Evolutionary conservation across 2,113 vertebrate genomes (phyloP), one percentile per base, ranked within the genome.

Genomic region (Dipodomys spectabilis): DNA sequence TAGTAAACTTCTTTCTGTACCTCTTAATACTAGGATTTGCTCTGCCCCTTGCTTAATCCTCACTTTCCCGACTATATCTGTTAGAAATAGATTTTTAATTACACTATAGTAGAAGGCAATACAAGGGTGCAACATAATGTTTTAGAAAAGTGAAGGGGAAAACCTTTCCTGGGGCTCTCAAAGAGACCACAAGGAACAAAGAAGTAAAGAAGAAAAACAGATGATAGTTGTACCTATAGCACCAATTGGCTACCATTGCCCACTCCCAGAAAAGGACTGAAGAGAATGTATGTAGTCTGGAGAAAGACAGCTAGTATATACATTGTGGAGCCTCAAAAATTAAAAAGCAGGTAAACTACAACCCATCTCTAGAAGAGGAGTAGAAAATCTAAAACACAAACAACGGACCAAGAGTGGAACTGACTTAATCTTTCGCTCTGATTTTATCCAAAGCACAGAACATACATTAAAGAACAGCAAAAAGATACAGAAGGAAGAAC

Each of bases 221-320:
- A 75, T 20, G 20, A 77, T 27, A 1, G 1, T 13, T 39, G 1
- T 1, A 5, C 23, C 9, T 77, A 20, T 53, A 4, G n/a, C 2
- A 30, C 7, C 12, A 28, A 16, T 12, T 25, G 32, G 53, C 32
- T 4, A 25, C 27, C 7, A n/a, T 19, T 2, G 32, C 30, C 27
- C 49, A 18, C 5, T 28, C 45, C 27, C n/a, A 75, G 49, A 49
- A 53, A 72, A 60, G 27, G 4, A 7, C 30, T 12, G 4, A 60
- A 27, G 67, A 7, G 4, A 13, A 28, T 6, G 5, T 84, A 44
- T 45, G 1, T 2, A 91, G 30, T 19, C 22, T 27, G 9, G 49
- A 19, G 73, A 69, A 90, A 35, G 45, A 15, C 5, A 13, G 25
- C 25, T 49, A 3, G 3, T 83, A 0, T 44, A 18, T 6, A 11